phyloP scores from a whole-genome alignment of 2,113 vertebrate genomes.

The Peromyscus californicus region DNA sequence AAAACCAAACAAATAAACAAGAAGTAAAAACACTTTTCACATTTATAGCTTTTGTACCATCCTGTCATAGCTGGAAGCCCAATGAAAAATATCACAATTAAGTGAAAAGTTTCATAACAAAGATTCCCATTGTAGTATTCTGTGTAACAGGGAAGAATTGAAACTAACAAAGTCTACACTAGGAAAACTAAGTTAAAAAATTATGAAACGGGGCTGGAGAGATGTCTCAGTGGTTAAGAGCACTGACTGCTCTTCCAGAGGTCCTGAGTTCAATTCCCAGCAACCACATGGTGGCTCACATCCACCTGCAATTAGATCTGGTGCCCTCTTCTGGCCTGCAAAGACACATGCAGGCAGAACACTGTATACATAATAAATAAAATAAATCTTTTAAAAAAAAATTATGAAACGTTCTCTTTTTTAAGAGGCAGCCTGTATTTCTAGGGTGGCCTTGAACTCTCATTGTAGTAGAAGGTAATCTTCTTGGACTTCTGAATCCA shows the following conservation, averaged over 20 bases:
- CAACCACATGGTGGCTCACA: too few relatives aligned
- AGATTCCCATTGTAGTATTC: neutral
- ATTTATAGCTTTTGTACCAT: neutral
- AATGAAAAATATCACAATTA: neutral
- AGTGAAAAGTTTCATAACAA: neutral
- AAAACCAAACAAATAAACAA: neutral
- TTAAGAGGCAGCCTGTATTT: neutral
- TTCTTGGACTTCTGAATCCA: neutral
- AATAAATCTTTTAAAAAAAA: too few relatives aligned
- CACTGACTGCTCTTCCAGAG: too few relatives aligned
- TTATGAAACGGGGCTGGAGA: neutral
- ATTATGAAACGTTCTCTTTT: neutral
- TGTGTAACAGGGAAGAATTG: neutral
- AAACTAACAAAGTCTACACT: neutral
- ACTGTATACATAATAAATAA: too few relatives aligned
- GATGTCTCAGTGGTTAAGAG: too few relatives aligned
- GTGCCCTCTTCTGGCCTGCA: too few relatives aligned
- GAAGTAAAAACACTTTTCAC: neutral
- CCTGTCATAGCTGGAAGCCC: neutral
- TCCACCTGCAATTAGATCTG: too few relatives aligned
- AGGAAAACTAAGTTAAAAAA: neutral
- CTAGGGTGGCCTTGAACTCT: neutral
- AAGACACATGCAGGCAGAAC: too few relatives aligned
- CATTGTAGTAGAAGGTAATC: neutral
- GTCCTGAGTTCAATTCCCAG: too few relatives aligned